Base-by-base conservation (phyloP, 1,140 invertebrate genomes). In the Drosophila pachea region DNA sequence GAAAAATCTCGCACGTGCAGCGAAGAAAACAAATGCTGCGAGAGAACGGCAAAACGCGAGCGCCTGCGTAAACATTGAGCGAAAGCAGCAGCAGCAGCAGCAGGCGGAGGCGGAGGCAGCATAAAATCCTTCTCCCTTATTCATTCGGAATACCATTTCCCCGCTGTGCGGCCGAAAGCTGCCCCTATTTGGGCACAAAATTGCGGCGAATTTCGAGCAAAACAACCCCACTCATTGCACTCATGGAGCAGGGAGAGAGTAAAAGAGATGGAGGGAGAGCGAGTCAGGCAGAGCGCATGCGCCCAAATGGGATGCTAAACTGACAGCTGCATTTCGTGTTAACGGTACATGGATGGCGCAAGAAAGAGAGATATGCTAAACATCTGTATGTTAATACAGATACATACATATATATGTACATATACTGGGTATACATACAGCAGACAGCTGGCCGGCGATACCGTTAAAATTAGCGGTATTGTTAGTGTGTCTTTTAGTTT, bases 161-260 rank as follows among this genome's bases (percentile, higher is more conserved):
- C 69, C 69, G 22, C 22, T 22, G 22, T 58, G 33, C 35, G 32
- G 47, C 14, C 33, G 22, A 58, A 58, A 52, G n/a, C 8, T 72
- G 65, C 64, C 68, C 63, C 63, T 61, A 71, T 67, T 67, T 71
- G 63, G 64, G 36, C 68, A 70, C 58, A 54, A 45, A 22, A 47
- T 71, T 67, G 64, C 64, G 69, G 69, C 69, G 69, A 72, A 72
- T 72, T 72, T 31, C 48, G 2, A 4, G 49, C 35, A 8, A 12
- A 11, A 42, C 69, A 62, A 52, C 69, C 69, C 38, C 56, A 42
- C 33, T 66, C 12, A 14, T 12, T 14, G 14, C 7, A 45, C 4
- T 22, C 9, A 36, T 31, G 29, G 45, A 47, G 40, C 40, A 31
- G 36, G 7, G 14, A 47, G 40, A 45, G 43, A 45, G 38, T 8